Evolutionary conservation across 2,888 invertebrate species (phyloP), one percentile per base, ranked within the genome.

Genomic region (Stramonita haemastoma): DNA sequence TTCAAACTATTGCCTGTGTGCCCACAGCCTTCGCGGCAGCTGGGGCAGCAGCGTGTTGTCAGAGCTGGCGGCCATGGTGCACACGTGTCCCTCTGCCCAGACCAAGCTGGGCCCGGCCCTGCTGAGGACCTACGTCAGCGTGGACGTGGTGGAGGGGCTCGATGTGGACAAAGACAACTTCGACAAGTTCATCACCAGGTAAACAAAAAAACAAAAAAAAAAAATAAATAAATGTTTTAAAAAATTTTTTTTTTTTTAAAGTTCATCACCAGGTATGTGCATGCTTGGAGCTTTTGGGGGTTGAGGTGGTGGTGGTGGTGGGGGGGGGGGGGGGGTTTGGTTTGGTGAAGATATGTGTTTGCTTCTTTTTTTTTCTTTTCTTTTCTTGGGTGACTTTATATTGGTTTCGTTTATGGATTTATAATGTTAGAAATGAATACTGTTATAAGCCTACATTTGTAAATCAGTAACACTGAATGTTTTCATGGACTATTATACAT

Each of bases 141-240:
- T 91, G 70, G 91, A 92, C 86, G 91, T 91, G 13, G 92, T 92
- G 36, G 92, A 92, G 90, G 92, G 92, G 19, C 91, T 91, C 26
- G 92, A 92, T 84, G 91, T 92, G 0, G 92, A 92, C 88, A 91
- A 90, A 46, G 92, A 92, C 66, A 90, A 89, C 34, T 92, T 92
- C 87, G 92, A 92, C 90, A 92, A 92, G 73, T 92, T 91, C 88
- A 79, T 70, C 19, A 66, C 91, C 73, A 92, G 92, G 92, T 91
- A n/a, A n/a, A n/a, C n/a, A n/a, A n/a, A n/a, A n/a, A n/a, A n/a
- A n/a, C n/a, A n/a, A n/a, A n/a, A n/a, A n/a, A n/a, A n/a, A n/a
- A n/a, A n/a, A n/a, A n/a, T n/a, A n/a, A n/a, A n/a, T n/a, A n/a
- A n/a, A n/a, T n/a, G n/a, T n/a, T n/a, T n/a, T n/a, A n/a, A n/a